phyloP scores from a whole-genome alignment of 1,140 invertebrate genomes.

The Trichonephila inaurata region DNA sequence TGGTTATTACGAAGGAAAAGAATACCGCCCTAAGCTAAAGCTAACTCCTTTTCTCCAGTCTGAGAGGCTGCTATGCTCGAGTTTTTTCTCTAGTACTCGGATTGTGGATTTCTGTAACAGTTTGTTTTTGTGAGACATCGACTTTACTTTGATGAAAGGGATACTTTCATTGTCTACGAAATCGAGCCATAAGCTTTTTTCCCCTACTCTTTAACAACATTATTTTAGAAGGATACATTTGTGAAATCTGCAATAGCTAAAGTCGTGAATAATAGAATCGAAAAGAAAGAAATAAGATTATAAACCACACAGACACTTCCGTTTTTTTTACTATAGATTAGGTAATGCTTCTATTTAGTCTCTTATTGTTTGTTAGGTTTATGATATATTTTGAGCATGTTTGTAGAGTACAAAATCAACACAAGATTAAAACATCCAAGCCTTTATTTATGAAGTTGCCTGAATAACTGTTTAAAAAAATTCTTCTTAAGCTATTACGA shows the following conservation, averaged over 20 bases:
- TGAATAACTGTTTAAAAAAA: too few species aligned
- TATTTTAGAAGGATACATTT: background rate
- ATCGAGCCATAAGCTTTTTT: background rate
- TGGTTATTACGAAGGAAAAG: constrained; percentile 31
- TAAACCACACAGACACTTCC: too few species aligned
- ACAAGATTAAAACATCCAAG: too few species aligned
- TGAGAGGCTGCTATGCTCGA: background rate
- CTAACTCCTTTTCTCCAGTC: constrained; percentile 8
- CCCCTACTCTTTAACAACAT: background rate
- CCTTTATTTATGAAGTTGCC: too few species aligned
- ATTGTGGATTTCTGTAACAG: constrained; percentile 5
- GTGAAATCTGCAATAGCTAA: background rate
- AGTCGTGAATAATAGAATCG: too few species aligned
- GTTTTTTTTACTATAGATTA: too few species aligned
- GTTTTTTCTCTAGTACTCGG: background rate
- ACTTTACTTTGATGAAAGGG: constrained; percentile 24
- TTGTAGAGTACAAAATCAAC: too few species aligned
- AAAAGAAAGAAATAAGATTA: too few species aligned
- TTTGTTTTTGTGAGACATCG: background rate
- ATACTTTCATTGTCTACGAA: constrained; percentile 11
- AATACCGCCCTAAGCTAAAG: background rate
- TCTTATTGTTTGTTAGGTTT: too few species aligned
- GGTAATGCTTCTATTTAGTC: too few species aligned
- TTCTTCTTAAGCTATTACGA: too few species aligned
- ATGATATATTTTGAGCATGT: too few species aligned